A percentile compares a stretch with the other conserved stretches of the same genome.
These are phyloP conservation scores for Coendou prehensilis DNA, from an alignment of 2,797 vertebrate genomes.

Conservation along the genomic window DNA sequence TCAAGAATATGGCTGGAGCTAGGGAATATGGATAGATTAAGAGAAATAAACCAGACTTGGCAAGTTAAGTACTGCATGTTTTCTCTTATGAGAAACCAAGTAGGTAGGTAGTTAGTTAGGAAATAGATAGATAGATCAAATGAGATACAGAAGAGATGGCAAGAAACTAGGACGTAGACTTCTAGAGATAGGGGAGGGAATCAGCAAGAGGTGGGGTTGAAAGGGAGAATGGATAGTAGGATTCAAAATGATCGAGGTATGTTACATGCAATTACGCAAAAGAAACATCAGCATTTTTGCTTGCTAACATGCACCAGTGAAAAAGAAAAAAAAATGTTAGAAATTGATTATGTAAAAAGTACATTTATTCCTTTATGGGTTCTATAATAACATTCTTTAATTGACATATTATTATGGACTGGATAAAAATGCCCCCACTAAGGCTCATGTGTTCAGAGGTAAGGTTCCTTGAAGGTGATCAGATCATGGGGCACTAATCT, in stretches of 20 bases:
- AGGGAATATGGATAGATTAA: not conserved
- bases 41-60: not conserved
- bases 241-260: not conserved
- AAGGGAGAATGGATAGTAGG: not conserved
- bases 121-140: not conserved
- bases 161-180: not conserved
- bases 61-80: not conserved
- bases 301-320: not conserved
- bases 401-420: not conserved
- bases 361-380: not conserved
- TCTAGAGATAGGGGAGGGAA: not conserved
- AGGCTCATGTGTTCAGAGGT: not conserved
- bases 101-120: not conserved
- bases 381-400: constrained; percentile 26
- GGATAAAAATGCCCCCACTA: not conserved
- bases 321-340: not conserved
- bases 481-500: not conserved
- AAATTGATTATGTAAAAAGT: constrained; percentile 41
- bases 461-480: not conserved
- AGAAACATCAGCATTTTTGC: not conserved
- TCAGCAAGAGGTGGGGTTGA: not conserved
- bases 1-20: not conserved
- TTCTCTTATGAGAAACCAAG: not conserved
- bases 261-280: not conserved
- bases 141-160: not conserved